Evolutionary conservation across 1,140 invertebrate species (phyloP).

Genomic region (Drosophila guanche): DNA sequence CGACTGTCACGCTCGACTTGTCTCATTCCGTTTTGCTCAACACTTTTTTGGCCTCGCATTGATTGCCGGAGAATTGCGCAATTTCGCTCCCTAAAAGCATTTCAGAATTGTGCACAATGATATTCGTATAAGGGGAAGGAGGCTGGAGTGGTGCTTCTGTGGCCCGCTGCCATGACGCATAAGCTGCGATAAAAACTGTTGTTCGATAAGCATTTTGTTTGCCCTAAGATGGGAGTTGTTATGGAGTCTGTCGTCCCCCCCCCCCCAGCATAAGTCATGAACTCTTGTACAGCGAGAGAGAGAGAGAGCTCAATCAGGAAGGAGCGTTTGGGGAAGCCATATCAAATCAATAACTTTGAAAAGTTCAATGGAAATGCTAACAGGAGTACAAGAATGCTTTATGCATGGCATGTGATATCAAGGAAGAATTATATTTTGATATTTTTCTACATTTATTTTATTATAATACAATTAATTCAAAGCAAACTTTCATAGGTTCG

Average conservation of each 20-base stretch:
- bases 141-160: conserved; percentile 46
- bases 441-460: too few relatives aligned
- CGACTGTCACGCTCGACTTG: too few relatives aligned
- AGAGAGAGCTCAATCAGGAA: not conserved
- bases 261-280: conserved; percentile 28
- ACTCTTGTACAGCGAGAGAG: conserved; percentile 10
- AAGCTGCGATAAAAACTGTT: conserved; percentile 77
- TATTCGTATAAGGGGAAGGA: conserved; percentile 18
- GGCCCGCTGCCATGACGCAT: conserved; percentile 64
- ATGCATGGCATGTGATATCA: not conserved
- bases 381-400: conserved; percentile 1
- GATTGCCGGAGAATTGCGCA: conserved; percentile 77
- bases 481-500: too few relatives aligned
- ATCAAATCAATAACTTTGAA: conserved; percentile 16
- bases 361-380: conserved; percentile 14
- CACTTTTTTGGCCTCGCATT: conserved; percentile 76
- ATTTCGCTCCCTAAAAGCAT: conserved; percentile 72
- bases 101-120: conserved; percentile 36
- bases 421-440: too few relatives aligned
- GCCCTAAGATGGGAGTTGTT: conserved; percentile 41
- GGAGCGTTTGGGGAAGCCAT: conserved; percentile 26
- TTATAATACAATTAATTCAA: too few relatives aligned
- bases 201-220: conserved; percentile 76
- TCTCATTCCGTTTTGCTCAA: conserved; percentile 36
- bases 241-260: conserved; percentile 50